Base-by-base conservation (phyloP, 1,140 invertebrate species). In the Eupristina koningsbergeri region DNA sequence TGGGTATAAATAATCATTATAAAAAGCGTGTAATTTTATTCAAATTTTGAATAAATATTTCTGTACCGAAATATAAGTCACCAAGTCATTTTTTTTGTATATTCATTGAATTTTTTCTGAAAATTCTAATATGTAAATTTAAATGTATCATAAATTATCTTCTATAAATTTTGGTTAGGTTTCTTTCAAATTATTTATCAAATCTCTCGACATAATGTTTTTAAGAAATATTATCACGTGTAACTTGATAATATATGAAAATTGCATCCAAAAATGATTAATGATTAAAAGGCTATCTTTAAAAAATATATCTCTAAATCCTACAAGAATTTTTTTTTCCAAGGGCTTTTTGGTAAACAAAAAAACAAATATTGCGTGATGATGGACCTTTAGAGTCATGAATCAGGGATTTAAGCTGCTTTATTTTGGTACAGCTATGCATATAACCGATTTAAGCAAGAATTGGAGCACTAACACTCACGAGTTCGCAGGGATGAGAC, bases 371-470 rank as follows among this genome's bases (percentile, higher is more conserved):
- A 78, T 3, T n/a, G 41, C 1, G 26, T 15, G 22, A 47, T n/a
- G 7, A 41, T 73, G 26, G 11, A 0, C 64, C 64, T 34, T 26
- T 41, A 34, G 39, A 73, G 39, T 26, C 41, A 47, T 13, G 74
- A 75, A 17, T 53, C 47, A 47, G 22, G 64, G 64, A 73, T 50
- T 36, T 17, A 53, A 29, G 29, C 22, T 64, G 53, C 39, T 53
- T 83, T 80, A 80, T 84, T 84, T 84, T 78, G 17, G 75, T 76
- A 41, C 41, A 17, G 11, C 36, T 36, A 84, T 75, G 83, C 58
- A 69, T 75, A 83, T 78, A 83, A 83, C 81, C 78, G 76, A 75
- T 84, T 53, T 80, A 80, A 80, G 74, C 31, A 45, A 22, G 83
- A 84, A 80, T 64, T 77, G 76, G 76, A 80, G 83, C 69, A 58